Percentiles rank a stretch among this genome's conserved stretches.
Conservation (phyloP, 2,888 invertebrate genomes). For the Fragum sueziense region DNA sequence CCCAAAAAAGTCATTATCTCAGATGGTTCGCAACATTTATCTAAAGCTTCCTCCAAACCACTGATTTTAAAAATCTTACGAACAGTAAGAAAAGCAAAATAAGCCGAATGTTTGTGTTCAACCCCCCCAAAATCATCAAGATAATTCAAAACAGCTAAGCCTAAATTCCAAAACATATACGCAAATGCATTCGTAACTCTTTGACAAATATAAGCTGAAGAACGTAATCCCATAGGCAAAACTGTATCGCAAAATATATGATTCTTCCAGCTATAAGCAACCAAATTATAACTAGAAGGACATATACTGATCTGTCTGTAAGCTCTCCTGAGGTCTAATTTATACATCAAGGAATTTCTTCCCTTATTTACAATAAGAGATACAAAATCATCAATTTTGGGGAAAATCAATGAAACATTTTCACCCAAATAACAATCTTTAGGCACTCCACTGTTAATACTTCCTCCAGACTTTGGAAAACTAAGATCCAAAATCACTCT, state of each 20-base stretch:
- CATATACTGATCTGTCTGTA: conserved; percentile 10
- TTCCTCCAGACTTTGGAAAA: background rate
- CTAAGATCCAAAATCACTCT: conserved; percentile 16
- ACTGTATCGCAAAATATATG: background rate
- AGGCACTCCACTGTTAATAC: conserved; percentile 1
- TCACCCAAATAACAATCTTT: conserved; percentile 16
- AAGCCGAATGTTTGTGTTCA: background rate
- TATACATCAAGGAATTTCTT: background rate
- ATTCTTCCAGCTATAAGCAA: background rate
- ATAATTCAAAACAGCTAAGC: too few species aligned
- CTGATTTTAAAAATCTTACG: background rate
- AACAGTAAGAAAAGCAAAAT: background rate
- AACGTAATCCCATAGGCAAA: background rate
- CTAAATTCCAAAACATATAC: too few species aligned
- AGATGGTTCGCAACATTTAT: background rate
- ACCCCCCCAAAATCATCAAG: background rate
- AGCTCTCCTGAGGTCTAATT: background rate
- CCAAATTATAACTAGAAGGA: background rate
- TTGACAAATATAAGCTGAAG: background rate
- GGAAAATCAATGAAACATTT: background rate
- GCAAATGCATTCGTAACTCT: background rate
- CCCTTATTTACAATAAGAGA: background rate
- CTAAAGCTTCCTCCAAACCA: background rate
- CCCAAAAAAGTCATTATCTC: too few species aligned
- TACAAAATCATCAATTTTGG: conserved; percentile 16